Conservation (phyloP, 2,113 vertebrate species). For the Rynchops niger region DNA sequence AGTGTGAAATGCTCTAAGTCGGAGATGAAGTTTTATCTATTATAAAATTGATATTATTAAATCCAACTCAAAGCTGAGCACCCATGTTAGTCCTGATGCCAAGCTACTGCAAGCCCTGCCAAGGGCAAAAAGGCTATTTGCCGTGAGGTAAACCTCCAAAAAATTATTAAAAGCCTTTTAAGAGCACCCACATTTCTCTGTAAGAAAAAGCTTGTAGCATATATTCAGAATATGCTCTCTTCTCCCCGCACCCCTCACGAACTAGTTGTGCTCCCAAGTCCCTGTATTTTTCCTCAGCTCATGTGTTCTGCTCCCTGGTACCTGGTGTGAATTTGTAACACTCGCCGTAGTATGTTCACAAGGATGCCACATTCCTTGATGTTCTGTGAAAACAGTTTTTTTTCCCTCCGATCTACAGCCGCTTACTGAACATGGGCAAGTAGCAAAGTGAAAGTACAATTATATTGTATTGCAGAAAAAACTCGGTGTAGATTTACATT, state of each 20-base stretch:
- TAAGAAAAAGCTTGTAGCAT: background rate
- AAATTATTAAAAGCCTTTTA: background rate
- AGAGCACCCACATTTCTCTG: background rate
- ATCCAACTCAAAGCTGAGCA: background rate
- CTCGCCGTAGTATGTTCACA: background rate
- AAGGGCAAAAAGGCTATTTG: background rate
- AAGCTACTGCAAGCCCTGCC: background rate
- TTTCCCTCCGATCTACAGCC: rapidly evolving
- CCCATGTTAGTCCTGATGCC: background rate
- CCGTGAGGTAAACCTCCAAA: background rate
- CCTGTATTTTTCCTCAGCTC: background rate
- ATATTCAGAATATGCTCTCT: background rate
- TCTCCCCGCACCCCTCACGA: rapidly evolving
- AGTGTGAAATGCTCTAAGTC: background rate
- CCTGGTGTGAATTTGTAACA: background rate
- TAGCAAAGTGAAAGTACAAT: background rate
- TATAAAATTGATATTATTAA: background rate
- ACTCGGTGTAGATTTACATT: background rate
- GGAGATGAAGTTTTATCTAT: rapidly evolving
- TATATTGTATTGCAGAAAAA: background rate
- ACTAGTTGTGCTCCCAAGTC: background rate
- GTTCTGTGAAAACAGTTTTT: background rate
- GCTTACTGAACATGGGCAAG: background rate
- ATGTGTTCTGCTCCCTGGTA: background rate
- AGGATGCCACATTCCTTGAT: background rate